These are phyloP conservation scores for Corapipo altera DNA, from an alignment of 2,113 vertebrate genomes.

Conservation along the genomic window DNA sequence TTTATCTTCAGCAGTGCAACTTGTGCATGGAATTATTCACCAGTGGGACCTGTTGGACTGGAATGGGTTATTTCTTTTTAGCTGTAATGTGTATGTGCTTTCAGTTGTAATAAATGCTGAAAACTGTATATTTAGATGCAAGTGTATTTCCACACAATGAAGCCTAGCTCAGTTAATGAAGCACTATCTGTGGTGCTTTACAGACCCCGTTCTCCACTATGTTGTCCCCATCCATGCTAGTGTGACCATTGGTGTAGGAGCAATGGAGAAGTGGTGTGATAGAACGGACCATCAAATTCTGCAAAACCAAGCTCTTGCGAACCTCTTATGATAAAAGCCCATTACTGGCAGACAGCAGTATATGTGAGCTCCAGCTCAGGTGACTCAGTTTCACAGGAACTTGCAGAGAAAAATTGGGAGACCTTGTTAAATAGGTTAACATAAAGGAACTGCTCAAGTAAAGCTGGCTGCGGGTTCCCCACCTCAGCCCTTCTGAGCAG, in stretches of 20 bases:
- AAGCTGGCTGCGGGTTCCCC: neutral
- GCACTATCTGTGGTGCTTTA: neutral
- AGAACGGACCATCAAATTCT: neutral
- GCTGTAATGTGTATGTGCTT: neutral
- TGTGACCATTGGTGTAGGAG: neutral
- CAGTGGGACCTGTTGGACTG: neutral
- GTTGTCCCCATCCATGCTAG: neutral
- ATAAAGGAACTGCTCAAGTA: neutral
- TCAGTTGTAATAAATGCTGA: neutral
- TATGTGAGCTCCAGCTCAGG: neutral
- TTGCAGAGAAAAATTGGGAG: neutral
- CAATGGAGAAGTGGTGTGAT: neutral
- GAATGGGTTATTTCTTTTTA: neutral
- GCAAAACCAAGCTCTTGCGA: neutral
- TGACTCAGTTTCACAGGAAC: neutral
- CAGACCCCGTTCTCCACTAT: neutral
- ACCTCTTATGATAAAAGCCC: neutral
- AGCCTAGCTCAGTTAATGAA: neutral
- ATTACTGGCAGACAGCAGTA: neutral
- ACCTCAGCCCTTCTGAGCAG: neutral
- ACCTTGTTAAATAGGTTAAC: neutral
- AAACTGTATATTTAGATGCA: neutral
- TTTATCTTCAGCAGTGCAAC: conserved; percentile 9
- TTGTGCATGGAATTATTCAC: neutral
- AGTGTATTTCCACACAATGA: neutral